phyloP scores from a whole-genome alignment of 2,113 vertebrate genomes.

The Sisor rabdophorus region DNA sequence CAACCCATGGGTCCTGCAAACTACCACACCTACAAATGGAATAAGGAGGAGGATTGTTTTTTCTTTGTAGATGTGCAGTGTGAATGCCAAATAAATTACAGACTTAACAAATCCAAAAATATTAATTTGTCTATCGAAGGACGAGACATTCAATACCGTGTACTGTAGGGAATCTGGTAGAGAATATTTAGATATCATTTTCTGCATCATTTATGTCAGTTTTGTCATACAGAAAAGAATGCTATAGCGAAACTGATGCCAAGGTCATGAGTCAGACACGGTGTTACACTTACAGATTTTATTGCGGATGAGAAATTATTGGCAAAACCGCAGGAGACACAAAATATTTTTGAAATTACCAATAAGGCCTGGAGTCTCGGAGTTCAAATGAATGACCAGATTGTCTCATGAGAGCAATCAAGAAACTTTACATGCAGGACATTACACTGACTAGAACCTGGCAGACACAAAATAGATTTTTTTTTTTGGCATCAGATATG shows the following conservation, averaged over 20 bases:
- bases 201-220: background rate
- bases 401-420: background rate
- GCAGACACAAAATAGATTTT: background rate
- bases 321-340: background rate
- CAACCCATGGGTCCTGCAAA: background rate
- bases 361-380: background rate
- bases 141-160: background rate
- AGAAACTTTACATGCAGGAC: background rate
- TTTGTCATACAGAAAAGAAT: background rate
- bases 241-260: background rate
- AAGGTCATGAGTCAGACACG: background rate
- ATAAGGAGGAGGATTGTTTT: no score
- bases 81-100: background rate
- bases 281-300: background rate
- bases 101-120: background rate
- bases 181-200: background rate
- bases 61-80: background rate
- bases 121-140: background rate
- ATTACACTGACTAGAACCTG: background rate
- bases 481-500: slow-evolving; percentile 9
- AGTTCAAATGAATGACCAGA: slow-evolving; percentile 6
- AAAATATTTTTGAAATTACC: background rate
- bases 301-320: background rate
- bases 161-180: background rate
- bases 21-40: background rate